Evolutionary conservation across 2,888 invertebrate species (phyloP).

Genomic region (Drosophila histrio): DNA sequence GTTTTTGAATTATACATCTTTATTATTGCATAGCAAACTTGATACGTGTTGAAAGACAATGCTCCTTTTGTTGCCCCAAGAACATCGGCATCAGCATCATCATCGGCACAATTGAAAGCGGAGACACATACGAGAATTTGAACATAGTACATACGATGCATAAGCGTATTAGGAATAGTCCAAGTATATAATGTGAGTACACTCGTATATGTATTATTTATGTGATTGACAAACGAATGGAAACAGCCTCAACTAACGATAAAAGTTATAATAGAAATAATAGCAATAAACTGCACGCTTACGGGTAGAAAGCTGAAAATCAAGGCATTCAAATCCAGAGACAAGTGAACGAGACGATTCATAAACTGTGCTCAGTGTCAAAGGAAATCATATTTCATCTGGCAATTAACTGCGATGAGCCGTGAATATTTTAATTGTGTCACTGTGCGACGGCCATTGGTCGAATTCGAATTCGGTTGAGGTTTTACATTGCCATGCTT

Average conservation of each 20-base stretch:
- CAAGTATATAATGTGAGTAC: slow-evolving; percentile 7
- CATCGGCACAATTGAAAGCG: slow-evolving; percentile 43
- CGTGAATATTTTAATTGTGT: slow-evolving; percentile 48
- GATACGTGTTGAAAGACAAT: not conserved
- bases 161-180: not conserved
- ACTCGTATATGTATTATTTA: not conserved
- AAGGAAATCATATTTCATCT: slow-evolving; percentile 81
- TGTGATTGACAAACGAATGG: slow-evolving; percentile 4
- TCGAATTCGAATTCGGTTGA: not conserved
- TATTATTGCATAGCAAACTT: not conserved
- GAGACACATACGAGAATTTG: slow-evolving; percentile 16
- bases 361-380: slow-evolving; percentile 76
- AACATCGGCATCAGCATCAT: not conserved
- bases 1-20: not conserved
- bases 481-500: not conserved
- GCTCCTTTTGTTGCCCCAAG: not conserved
- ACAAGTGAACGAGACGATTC: slow-evolving; percentile 16
- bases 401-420: slow-evolving; percentile 61
- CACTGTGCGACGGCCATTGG: slow-evolving; percentile 14
- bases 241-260: slow-evolving; percentile 27
- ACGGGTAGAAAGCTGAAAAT: slow-evolving; percentile 21
- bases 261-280: slow-evolving; percentile 36
- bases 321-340: slow-evolving; percentile 31
- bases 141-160: not conserved
- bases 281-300: slow-evolving; percentile 36